phyloP scores from a whole-genome alignment of 2,113 vertebrate genomes.

The Terrapene triunguis region DNA sequence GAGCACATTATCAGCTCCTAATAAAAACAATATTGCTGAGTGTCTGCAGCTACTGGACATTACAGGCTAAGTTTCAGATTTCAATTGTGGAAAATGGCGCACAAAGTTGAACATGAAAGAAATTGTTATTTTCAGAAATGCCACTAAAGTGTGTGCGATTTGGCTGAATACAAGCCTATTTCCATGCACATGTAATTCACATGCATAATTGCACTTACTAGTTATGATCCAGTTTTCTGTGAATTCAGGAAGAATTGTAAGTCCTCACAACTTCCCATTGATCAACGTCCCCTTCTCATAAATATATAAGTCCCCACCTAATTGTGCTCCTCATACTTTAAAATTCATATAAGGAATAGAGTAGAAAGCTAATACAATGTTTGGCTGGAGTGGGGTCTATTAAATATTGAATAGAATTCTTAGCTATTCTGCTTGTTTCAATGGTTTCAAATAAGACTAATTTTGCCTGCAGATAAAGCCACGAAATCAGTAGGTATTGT shows the following conservation, averaged over 20 bases:
- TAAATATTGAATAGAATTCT: background rate
- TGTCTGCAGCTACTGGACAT: background rate
- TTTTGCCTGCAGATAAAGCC: background rate
- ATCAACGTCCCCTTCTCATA: background rate
- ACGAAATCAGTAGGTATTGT: background rate
- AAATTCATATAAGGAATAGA: background rate
- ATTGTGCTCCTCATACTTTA: background rate
- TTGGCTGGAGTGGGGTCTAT: background rate
- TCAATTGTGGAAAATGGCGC: fast-evolving
- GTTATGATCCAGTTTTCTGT: background rate
- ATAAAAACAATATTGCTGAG: background rate
- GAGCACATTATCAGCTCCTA: background rate
- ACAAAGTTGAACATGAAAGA: background rate
- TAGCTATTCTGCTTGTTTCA: background rate
- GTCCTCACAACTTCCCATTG: background rate
- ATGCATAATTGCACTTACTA: background rate
- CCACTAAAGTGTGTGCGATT: fast-evolving
- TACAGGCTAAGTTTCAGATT: background rate
- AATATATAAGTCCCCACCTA: background rate
- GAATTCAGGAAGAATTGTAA: background rate
- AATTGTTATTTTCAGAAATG: background rate
- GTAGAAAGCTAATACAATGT: background rate
- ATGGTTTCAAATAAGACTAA: background rate
- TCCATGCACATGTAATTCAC: background rate
- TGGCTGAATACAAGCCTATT: background rate